These are phyloP conservation scores for Gryllus longicercus DNA, from an alignment of 2,888 invertebrate species.

Conservation along the genomic window DNA sequence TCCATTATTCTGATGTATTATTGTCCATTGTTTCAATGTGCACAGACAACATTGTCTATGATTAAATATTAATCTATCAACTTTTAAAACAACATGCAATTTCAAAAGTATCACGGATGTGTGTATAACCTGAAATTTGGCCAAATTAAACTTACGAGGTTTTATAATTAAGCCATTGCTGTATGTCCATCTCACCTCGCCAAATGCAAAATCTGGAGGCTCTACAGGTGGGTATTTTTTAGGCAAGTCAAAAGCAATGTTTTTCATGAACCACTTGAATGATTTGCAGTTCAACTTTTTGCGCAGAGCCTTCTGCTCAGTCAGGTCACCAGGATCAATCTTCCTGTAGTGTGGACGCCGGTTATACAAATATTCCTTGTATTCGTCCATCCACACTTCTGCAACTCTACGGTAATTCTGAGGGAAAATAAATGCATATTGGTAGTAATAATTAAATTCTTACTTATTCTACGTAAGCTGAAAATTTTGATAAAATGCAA, in stretches of 20 bases:
- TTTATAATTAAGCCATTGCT: background rate
- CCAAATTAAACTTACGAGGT: no score
- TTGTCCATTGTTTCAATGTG: no score
- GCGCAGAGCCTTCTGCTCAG: constrained; percentile 72
- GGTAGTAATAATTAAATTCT: no score
- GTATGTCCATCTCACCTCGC: constrained; percentile 58
- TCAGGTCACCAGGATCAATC: constrained; percentile 79
- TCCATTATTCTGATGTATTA: no score
- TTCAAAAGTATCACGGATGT: background rate
- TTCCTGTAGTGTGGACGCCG: constrained; percentile 70
- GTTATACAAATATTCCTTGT: constrained; percentile 78
- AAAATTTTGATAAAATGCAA: no score
- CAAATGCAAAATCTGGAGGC: constrained; percentile 76
- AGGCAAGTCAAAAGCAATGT: constrained; percentile 85
- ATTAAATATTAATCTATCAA: background rate
- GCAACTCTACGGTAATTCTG: constrained; percentile 90
- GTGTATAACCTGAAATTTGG: background rate
- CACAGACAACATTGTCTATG: no score
- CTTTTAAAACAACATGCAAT: background rate
- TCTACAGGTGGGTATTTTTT: constrained; percentile 84
- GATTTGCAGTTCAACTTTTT: constrained; percentile 76
- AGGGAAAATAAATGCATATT: constrained; percentile 23
- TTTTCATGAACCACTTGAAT: constrained; percentile 93
- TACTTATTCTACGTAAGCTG: no score
- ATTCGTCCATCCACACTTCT: constrained; percentile 99